A percentile compares a stretch with the other conserved stretches of the same genome.
These are phyloP conservation scores for Nezara viridula DNA, from an alignment of 2,888 invertebrate species.

Conservation along the genomic window DNA sequence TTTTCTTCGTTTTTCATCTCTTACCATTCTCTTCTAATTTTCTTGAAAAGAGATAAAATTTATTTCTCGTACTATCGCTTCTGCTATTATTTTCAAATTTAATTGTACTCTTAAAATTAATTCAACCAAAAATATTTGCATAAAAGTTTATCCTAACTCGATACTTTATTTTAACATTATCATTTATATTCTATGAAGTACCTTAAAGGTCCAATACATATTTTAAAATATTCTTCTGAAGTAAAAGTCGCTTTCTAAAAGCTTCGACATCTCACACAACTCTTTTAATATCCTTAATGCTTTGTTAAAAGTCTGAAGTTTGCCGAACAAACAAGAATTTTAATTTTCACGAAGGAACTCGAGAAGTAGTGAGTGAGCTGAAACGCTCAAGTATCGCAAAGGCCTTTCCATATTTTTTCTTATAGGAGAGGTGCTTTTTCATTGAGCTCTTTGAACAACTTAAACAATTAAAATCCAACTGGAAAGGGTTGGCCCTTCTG, in stretches of 20 bases:
- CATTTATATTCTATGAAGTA: too few species aligned
- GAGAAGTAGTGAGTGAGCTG: neutral
- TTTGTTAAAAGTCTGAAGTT: neutral
- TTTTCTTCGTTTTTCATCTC: too few species aligned
- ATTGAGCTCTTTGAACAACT: slow-evolving; percentile 7
- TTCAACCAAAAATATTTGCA: too few species aligned
- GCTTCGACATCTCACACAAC: neutral
- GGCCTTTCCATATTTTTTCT: neutral
- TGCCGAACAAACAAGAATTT: neutral
- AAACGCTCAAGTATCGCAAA: neutral
- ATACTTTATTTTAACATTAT: too few species aligned
- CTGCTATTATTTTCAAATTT: too few species aligned
- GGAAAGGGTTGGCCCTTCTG: neutral
- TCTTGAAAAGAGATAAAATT: too few species aligned
- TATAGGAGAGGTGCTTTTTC: neutral
- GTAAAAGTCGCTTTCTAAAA: neutral
- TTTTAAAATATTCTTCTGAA: neutral
- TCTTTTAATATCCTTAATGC: neutral
- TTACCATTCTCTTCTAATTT: too few species aligned
- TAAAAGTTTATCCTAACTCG: too few species aligned
- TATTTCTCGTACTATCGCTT: too few species aligned
- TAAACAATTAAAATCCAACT: neutral
- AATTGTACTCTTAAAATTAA: too few species aligned
- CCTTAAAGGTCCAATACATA: too few species aligned
- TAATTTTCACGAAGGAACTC: neutral